Base-by-base conservation (phyloP, 2,888 invertebrate species). In the Cantharis nigra region DNA sequence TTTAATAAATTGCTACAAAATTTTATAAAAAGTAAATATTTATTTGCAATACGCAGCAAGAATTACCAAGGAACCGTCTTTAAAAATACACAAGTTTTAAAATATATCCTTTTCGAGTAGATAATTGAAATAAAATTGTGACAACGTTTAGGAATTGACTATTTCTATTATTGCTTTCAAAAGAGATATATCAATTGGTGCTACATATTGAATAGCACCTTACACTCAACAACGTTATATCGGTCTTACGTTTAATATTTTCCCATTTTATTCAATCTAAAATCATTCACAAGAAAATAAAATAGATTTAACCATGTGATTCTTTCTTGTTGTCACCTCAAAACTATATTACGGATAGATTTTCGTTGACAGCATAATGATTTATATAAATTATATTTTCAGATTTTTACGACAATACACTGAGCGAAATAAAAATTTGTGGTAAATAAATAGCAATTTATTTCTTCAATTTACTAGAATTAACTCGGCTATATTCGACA, bases 281-380 rank as follows among this genome's bases (percentile, higher is more conserved):
- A 80, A 80, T 81, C 79, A 78, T 78, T 80, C 80, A 63, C 74
- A 75, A 74, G 77, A 77, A 80, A 80, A 81, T 82, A 80, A 81
- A 82, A 82, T 80, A 81, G 81, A 81, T 80, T 78, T 82, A 80
- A 80, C 80, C 33, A 63, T 71, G 33, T 63, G 63, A 63, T 71
- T 74, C 64, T 72, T 33, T 65, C 20, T 74, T 30, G 62, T 71
- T 64, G 72, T 70, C 62, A 72, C 72, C 11, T 71, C 49, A 33
- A 30, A 18, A 70, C 23, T 70, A 18, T 16, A 16, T 16, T 16
- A 16, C 63, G 72, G 69, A 74, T 76, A 72, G 65, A 78, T 64
- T 78, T 28, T 70, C 71, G 26, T 71, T 76, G 70, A 71, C 74
- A 71, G 73, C 49, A 76, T 72, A 70, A 71, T 69, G 71, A 49